Evolutionary conservation across 2,888 invertebrate species (phyloP).

Genomic region (Agrotis clavis): DNA sequence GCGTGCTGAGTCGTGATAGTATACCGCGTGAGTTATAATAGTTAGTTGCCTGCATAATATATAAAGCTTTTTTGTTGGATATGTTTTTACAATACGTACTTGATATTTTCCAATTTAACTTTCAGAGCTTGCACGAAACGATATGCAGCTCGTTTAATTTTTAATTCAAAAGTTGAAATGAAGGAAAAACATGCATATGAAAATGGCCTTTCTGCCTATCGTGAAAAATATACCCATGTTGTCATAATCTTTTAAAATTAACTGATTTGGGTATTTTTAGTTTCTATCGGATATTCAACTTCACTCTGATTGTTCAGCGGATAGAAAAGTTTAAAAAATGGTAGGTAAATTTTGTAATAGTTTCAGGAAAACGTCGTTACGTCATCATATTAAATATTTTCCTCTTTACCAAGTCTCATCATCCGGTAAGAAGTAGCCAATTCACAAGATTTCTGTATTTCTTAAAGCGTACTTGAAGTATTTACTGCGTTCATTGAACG

Average conservation of each 20-base stretch:
- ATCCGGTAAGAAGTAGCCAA: too few relatives aligned
- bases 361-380: not conserved
- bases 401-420: too few relatives aligned
- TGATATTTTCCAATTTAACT: conserved; percentile 50
- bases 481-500: too few relatives aligned
- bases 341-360: too few relatives aligned
- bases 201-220: conserved; percentile 5
- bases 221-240: not conserved
- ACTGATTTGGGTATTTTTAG: not conserved
- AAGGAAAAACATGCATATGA: conserved; percentile 24
- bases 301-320: too few relatives aligned
- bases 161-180: conserved; percentile 21
- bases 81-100: conserved; percentile 18
- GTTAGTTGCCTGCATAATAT: not conserved
- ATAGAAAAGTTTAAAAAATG: too few relatives aligned
- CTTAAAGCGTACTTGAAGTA: too few relatives aligned
- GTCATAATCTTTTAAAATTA: conserved; percentile 1
- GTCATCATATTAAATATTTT: too few relatives aligned
- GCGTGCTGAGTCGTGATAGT: not conserved
- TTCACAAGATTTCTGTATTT: too few relatives aligned
- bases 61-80: not conserved
- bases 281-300: not conserved
- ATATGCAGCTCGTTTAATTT: conserved; percentile 26
- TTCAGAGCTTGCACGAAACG: conserved; percentile 34
- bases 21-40: not conserved